Conservation (phyloP, 2,888 invertebrate genomes). For the Argyra leucocephala region DNA sequence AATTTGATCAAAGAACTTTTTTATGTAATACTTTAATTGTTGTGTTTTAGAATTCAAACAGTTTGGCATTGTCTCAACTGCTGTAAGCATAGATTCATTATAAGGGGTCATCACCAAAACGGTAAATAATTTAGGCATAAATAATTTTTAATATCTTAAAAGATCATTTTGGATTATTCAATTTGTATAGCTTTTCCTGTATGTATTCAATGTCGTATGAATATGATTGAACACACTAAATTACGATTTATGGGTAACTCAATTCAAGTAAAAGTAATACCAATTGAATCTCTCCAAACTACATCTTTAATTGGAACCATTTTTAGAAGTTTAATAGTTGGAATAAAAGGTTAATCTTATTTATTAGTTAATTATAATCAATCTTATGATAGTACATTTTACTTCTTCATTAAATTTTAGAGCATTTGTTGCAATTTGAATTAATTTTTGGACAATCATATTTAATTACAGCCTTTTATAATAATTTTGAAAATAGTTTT, state of each 20-base stretch:
- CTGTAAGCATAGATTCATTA: slow-evolving; percentile 32
- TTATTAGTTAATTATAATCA: not conserved
- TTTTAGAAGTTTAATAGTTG: slow-evolving; percentile 30
- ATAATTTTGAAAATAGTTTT: slow-evolving; percentile 19
- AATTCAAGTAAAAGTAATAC: slow-evolving; percentile 32
- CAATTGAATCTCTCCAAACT: slow-evolving; percentile 29
- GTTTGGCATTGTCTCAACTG: slow-evolving; percentile 39
- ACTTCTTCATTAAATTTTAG: slow-evolving; percentile 20
- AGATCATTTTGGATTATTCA: not conserved
- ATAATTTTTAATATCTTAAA: not conserved
- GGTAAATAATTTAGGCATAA: not conserved
- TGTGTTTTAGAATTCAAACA: slow-evolving; percentile 34
- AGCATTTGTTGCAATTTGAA: slow-evolving; percentile 32
- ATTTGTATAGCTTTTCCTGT: slow-evolving; percentile 23
- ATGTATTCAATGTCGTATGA: slow-evolving; percentile 32
- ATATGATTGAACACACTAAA: slow-evolving; percentile 37
- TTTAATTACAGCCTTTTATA: slow-evolving; percentile 32
- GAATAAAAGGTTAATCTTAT: slow-evolving; percentile 30
- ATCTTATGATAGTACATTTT: not conserved
- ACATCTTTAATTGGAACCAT: slow-evolving; percentile 29
- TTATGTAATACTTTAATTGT: slow-evolving; percentile 10
- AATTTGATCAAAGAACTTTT: too few species aligned
- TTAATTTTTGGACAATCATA: slow-evolving; percentile 35
- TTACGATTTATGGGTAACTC: slow-evolving; percentile 31
- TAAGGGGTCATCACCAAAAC: slow-evolving; percentile 30